These are phyloP conservation scores for Lamprotornis superbus DNA, from an alignment of 2,113 vertebrate species.

Conservation along the genomic window DNA sequence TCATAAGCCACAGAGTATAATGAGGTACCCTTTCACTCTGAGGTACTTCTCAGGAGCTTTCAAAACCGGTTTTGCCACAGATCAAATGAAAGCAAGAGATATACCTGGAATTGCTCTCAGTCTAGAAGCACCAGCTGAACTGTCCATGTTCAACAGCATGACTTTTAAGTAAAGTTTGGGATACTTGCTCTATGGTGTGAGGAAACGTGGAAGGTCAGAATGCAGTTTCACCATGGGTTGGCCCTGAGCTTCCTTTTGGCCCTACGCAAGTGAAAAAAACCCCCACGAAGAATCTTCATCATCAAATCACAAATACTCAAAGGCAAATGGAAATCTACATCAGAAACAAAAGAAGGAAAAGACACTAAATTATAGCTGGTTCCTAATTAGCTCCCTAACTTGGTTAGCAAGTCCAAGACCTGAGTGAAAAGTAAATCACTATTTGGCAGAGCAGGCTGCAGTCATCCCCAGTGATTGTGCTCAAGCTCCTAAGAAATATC, in stretches of 20 bases:
- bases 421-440: not conserved
- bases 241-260: not conserved
- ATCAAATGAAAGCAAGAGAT: not conserved
- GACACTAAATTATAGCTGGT: not conserved
- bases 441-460: not conserved
- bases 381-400: not conserved
- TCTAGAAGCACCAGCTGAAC: not conserved
- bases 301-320: not conserved
- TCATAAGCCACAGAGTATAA: not conserved
- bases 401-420: not conserved
- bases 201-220: not conserved
- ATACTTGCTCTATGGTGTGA: not conserved
- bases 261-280: not conserved
- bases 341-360: not conserved
- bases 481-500: not conserved
- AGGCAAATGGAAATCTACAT: not conserved
- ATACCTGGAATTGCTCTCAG: not conserved
- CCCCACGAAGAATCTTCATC: not conserved
- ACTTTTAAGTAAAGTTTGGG: not conserved
- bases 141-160: not conserved
- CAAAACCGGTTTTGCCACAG: not conserved
- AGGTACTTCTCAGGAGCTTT: not conserved
- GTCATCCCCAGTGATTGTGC: not conserved
- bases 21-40: not conserved
- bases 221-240: accelerated